A percentile compares a stretch with the other conserved stretches of the same genome.
Conservation (phyloP, 2,797 vertebrate genomes). For the Microcaecilia unicolor region DNA sequence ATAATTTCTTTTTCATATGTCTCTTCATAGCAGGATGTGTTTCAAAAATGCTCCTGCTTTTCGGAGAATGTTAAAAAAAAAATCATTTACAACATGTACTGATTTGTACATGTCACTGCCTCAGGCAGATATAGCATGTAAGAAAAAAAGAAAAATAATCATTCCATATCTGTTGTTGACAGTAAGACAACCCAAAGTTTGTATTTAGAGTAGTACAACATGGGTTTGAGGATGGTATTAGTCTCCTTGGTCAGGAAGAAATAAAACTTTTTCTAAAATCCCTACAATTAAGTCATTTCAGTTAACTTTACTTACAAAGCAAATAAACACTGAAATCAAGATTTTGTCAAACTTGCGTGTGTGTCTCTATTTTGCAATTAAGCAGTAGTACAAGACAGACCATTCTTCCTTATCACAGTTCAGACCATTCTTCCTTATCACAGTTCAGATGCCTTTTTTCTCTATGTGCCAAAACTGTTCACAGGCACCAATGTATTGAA, state of each 20-base stretch:
- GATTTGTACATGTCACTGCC: conserved; percentile 44
- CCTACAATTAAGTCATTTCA: conserved; percentile 33
- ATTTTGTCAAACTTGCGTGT: conserved; percentile 41
- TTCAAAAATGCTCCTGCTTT: conserved; percentile 32
- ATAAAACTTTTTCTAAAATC: conserved; percentile 33
- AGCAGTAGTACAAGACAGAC: no score
- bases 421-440: no score
- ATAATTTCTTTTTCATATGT: conserved; percentile 36
- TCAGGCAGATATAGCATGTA: conserved; percentile 47
- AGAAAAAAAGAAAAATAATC: conserved; percentile 34
- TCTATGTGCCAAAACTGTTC: no score
- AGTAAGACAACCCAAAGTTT: conserved; percentile 46
- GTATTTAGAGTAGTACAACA: conserved; percentile 43
- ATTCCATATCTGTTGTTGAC: conserved; percentile 44
- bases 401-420: no score
- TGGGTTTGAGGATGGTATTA: conserved; percentile 38
- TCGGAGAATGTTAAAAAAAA: conserved; percentile 38
- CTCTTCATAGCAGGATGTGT: conserved; percentile 40
- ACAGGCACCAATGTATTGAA: no score
- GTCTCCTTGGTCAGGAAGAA: conserved; percentile 5
- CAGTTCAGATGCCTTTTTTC: no score
- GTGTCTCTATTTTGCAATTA: conserved; percentile 36
- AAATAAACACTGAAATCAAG: conserved; percentile 43
- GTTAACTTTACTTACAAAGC: conserved; percentile 40
- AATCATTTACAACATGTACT: conserved; percentile 42